A percentile compares a stretch with the other conserved stretches of the same genome.
Evolutionary conservation across 2,888 invertebrate genomes (phyloP).

Genomic region (Platynereis dumerilii): DNA sequence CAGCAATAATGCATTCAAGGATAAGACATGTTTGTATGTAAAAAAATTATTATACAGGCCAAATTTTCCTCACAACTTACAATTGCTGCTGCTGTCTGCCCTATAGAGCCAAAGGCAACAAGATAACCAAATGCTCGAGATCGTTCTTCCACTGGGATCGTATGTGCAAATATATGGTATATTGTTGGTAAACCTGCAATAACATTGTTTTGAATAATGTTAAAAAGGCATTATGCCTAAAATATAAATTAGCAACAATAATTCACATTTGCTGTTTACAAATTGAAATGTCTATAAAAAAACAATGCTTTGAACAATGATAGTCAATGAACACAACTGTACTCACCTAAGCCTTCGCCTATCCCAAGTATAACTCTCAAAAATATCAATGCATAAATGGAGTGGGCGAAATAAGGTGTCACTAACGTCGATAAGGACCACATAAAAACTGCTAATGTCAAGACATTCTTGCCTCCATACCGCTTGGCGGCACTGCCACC

Average conservation of each 20-base stretch:
- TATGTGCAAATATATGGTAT: slow-evolving; percentile 77
- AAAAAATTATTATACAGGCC: too few relatives aligned
- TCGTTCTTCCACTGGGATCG: slow-evolving; percentile 75
- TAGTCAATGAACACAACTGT: background rate
- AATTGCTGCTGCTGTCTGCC: slow-evolving; percentile 77
- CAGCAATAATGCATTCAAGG: too few relatives aligned
- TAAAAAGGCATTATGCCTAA: background rate
- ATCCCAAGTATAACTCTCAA: slow-evolving; percentile 74
- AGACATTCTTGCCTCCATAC: slow-evolving; percentile 74
- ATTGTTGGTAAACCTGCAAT: slow-evolving; percentile 75
- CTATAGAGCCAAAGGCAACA: slow-evolving; percentile 76
- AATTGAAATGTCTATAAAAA: too few relatives aligned
- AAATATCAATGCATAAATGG: slow-evolving; percentile 70
- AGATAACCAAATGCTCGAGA: slow-evolving; percentile 77
- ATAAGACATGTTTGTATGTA: too few relatives aligned
- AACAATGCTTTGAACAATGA: too few relatives aligned
- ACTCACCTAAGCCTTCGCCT: slow-evolving; percentile 75
- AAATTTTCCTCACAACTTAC: slow-evolving; percentile 67
- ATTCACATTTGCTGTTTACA: too few relatives aligned
- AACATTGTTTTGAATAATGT: too few relatives aligned
- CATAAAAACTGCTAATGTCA: slow-evolving; percentile 73
- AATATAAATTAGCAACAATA: slow-evolving; percentile 1
- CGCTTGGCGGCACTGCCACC: slow-evolving; percentile 74
- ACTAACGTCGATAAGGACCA: slow-evolving; percentile 78
- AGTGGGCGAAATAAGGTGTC: slow-evolving; percentile 73